Evolutionary conservation across 2,797 vertebrate species (phyloP).

Genomic region (Parauchenoglanis punctatus): DNA sequence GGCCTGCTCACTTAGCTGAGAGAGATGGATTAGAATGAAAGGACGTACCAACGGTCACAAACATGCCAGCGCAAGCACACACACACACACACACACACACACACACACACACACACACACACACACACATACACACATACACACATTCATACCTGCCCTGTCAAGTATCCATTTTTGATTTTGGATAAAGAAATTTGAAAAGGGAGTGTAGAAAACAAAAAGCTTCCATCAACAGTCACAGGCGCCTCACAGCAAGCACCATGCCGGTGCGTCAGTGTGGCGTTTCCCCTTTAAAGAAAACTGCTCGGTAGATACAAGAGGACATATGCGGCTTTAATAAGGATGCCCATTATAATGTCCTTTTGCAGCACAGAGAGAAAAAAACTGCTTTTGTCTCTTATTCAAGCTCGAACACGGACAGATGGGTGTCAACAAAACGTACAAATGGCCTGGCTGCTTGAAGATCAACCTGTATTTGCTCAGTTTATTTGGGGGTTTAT

Average conservation of each 20-base stretch:
- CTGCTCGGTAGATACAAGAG: not conserved
- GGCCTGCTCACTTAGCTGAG: constrained; percentile 67
- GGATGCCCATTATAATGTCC: not conserved
- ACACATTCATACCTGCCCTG: not conserved
- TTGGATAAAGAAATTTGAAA: not conserved
- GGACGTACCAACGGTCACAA: constrained; percentile 30
- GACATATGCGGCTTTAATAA: not conserved
- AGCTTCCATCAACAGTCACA: not conserved
- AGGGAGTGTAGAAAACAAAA: not conserved
- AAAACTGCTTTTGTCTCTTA: not conserved
- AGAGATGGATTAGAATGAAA: constrained; percentile 51
- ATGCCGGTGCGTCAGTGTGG: not conserved
- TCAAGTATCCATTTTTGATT: not conserved
- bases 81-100: not conserved
- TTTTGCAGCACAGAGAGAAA: not conserved
- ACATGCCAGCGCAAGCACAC: constrained; percentile 15
- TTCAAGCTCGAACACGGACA: not conserved
- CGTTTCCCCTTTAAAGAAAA: not conserved
- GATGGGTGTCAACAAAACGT: not conserved
- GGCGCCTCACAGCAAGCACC: not conserved
- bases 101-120: not conserved
- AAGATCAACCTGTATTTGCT: not conserved
- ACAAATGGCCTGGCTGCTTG: not conserved
- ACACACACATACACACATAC: not conserved
- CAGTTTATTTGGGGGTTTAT: not conserved